Percentiles rank a stretch among this genome's conserved stretches.
Conservation (phyloP, 2,113 vertebrate species). For the Aphyosemion australe region DNA sequence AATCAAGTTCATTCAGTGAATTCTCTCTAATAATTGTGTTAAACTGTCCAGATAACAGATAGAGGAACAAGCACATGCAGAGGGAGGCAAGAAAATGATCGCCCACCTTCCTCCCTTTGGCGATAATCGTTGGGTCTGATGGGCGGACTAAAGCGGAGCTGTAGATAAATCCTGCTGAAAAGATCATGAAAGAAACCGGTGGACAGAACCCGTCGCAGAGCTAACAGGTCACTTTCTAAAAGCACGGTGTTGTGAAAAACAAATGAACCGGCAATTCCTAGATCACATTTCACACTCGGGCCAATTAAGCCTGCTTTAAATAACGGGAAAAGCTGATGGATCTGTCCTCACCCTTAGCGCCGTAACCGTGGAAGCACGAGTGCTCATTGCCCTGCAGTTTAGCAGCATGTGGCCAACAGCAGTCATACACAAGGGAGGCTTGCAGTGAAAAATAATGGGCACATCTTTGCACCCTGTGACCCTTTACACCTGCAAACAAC, state of each 20-base stretch:
- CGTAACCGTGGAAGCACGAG: slow-evolving; percentile 17
- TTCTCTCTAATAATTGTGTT: too few relatives aligned
- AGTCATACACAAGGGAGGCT: slow-evolving; percentile 36
- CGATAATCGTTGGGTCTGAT: slow-evolving; percentile 44
- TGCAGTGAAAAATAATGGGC: slow-evolving; percentile 60
- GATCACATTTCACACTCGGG: slow-evolving; percentile 56
- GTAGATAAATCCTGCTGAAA: slow-evolving; percentile 31
- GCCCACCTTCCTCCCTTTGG: neutral
- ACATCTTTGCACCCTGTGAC: slow-evolving; percentile 47
- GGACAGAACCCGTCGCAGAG: slow-evolving; percentile 28
- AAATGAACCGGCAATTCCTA: slow-evolving; percentile 41
- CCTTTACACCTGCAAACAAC: slow-evolving; percentile 48
- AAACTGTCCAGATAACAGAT: too few relatives aligned
- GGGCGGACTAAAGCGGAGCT: slow-evolving; percentile 33
- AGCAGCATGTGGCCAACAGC: slow-evolving; percentile 52
- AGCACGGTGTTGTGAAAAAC: slow-evolving; percentile 50
- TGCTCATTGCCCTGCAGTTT: slow-evolving; percentile 39
- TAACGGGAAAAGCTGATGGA: slow-evolving; percentile 40
- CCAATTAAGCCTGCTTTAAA: slow-evolving; percentile 62
- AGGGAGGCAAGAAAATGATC: too few relatives aligned
- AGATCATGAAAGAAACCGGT: slow-evolving; percentile 36
- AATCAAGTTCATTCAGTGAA: too few relatives aligned
- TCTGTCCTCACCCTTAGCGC: slow-evolving; percentile 39
- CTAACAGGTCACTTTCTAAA: slow-evolving; percentile 50
- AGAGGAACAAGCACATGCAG: too few relatives aligned